Evolutionary conservation across 2,113 vertebrate genomes (phyloP).

Genomic region (Leptosomus discolor): DNA sequence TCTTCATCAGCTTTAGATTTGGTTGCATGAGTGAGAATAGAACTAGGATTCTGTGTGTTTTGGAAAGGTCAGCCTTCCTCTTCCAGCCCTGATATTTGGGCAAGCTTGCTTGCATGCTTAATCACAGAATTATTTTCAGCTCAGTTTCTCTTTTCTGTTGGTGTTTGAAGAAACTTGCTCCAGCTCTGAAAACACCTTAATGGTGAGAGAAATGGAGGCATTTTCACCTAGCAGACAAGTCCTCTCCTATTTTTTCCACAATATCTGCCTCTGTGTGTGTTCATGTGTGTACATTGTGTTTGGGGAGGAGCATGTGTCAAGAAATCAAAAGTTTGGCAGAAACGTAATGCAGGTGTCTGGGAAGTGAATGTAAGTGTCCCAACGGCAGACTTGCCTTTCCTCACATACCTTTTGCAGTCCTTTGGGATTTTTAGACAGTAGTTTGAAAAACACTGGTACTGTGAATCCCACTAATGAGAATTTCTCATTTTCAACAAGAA

Average conservation of each 20-base stretch:
- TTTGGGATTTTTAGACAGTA: neutral
- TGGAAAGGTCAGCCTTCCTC: neutral
- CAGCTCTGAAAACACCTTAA: neutral
- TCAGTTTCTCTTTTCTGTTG: neutral
- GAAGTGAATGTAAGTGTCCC: neutral
- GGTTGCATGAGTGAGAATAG: neutral
- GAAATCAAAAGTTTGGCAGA: neutral
- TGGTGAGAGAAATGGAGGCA: fast-evolving
- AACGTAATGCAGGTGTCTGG: neutral
- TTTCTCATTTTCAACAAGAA: neutral
- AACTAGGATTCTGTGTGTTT: neutral
- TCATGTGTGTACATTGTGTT: neutral
- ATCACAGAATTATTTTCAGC: neutral
- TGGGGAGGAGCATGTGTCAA: neutral
- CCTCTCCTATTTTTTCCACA: neutral
- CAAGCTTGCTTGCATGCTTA: neutral
- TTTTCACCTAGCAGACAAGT: neutral
- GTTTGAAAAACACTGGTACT: neutral
- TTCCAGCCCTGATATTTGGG: neutral
- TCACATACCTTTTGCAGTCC: neutral
- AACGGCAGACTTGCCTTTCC: neutral
- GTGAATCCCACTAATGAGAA: neutral
- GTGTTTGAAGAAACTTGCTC: neutral
- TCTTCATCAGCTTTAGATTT: neutral
- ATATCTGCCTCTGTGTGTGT: neutral